Base-by-base conservation (phyloP, 2,888 invertebrate genomes). In the Anoncus sp. region DNA sequence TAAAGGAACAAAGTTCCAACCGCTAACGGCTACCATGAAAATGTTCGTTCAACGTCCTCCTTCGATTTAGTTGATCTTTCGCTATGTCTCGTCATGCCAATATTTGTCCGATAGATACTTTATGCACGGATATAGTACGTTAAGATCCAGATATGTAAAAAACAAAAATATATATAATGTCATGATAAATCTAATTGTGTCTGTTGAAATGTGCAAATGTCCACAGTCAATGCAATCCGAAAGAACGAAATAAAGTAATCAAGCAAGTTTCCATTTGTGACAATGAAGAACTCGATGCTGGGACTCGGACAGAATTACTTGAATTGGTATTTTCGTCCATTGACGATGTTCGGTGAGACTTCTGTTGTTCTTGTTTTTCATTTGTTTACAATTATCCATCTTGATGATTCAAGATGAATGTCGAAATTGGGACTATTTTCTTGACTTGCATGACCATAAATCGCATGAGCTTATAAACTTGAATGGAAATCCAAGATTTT, bases 311-410 rank as follows among this genome's bases (percentile, higher is more conserved):
- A 62, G 18, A 65, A 55, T 65, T 79, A 79, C 51, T 22, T 79
- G 10, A 35, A 60, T 16, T 66, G 62, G 73, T 74, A 79, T 16
- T 74, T 79, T 60, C 53, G 57, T 22, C 67, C 74, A 1, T 49
- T 79, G 43, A 70, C 57, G 43, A 62, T 66, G 22, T 63, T 79
- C 7, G 79, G 79, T 79, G n/a, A 74, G 74, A 24, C 12, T 47
- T 5, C 20, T 18, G 9, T 35, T 38, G 14, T n/a, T n/a, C 5
- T 38, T 38, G 6, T 7, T 57, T 14, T 18, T 7, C 31, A 5
- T 53, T 16, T 2, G 1, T 40, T 22, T 5, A n/a, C n/a, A n/a
- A n/a, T n/a, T 2, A 5, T 10, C 2, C n/a, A 27, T 14, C 6
- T 35, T 20, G 1, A 1, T 35, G 4, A 24, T n/a, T 12, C 35